Conservation (phyloP, 2,888 invertebrate genomes). For the Aphidoletes aphidimyza region DNA sequence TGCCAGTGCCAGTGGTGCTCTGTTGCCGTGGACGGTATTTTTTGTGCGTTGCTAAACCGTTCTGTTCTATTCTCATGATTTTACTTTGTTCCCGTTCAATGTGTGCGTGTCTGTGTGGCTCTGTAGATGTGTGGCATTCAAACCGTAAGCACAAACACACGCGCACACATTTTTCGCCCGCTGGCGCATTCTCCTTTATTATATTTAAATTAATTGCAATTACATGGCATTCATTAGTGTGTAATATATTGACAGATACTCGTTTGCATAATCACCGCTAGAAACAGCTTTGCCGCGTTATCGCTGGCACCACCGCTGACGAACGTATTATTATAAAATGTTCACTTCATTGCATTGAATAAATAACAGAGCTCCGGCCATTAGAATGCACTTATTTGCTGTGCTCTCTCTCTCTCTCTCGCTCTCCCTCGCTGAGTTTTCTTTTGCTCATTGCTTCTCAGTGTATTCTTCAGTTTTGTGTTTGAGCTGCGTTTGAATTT, state of each 20-base stretch:
- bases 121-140: not conserved
- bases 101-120: no score
- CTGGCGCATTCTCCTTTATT: conserved; percentile 44
- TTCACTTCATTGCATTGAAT: not conserved
- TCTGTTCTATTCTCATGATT: no score
- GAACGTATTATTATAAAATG: not conserved
- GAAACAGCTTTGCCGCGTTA: not conserved
- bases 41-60: not conserved
- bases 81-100: not conserved
- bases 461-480: not conserved
- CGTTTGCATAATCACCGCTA: conserved; percentile 49
- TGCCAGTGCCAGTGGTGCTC: no score
- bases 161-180: not conserved
- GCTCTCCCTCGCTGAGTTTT: not conserved
- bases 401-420: not conserved
- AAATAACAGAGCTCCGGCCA: conserved; percentile 16
- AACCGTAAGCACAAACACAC: no score
- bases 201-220: conserved; percentile 47
- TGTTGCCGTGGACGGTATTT: not conserved
- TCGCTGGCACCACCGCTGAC: not conserved
- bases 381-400: conserved; percentile 22
- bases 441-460: not conserved
- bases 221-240: conserved; percentile 49
- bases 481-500: not conserved
- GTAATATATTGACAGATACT: conserved; percentile 51